Evolutionary conservation across 2,113 vertebrate genomes (phyloP), one percentile per base, ranked within the genome.

Genomic region (Nanorana parkeri): DNA sequence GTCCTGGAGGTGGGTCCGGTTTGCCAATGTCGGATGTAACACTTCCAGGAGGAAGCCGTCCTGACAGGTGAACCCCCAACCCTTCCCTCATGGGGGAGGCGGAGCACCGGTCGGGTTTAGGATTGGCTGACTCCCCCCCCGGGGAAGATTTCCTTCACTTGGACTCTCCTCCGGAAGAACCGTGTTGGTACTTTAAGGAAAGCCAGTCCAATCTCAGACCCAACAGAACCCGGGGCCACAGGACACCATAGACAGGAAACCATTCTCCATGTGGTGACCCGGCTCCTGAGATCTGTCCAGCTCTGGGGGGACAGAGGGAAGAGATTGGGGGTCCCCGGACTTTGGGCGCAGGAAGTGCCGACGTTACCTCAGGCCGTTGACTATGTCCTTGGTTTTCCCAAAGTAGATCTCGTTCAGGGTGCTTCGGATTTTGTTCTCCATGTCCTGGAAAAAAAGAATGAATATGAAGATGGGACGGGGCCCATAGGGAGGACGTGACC

Each of bases 351-450:
- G n/a, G 17, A 0, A 7, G 21, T 5, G 0, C 0, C 1, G 63
- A 47, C 61, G 19, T 87, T 96, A 99, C 98, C 98, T 99, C 88
- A 99, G 94, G 85, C 97, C 97, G 8, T 99, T 99, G 84, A 99
- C 97, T 10, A 99, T 99, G 91, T 99, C 98, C 95, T 99, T 99
- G 84, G 98, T 99, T 88, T 99, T 99, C 69, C 97, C 96, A 88
- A 99, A 99, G 92, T 99, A 99, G 90, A 99, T 99, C 93, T 99
- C 97, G 20, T 99, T 99, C 93, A 99, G 95, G 24, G 98, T 99
- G 94, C 97, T 99, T 90, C 97, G 95, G 92, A 99, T 99, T 94
- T 99, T 99, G 89, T 99, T 99, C 92, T 99, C 98, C 98, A 99
- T 99, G 83, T 99, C 98, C 98, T 99, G 85, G 24, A 84, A 73